Evolutionary conservation across 2,888 invertebrate species (phyloP), one percentile per base, ranked within the genome.

Genomic region (Folsomia candida): DNA sequence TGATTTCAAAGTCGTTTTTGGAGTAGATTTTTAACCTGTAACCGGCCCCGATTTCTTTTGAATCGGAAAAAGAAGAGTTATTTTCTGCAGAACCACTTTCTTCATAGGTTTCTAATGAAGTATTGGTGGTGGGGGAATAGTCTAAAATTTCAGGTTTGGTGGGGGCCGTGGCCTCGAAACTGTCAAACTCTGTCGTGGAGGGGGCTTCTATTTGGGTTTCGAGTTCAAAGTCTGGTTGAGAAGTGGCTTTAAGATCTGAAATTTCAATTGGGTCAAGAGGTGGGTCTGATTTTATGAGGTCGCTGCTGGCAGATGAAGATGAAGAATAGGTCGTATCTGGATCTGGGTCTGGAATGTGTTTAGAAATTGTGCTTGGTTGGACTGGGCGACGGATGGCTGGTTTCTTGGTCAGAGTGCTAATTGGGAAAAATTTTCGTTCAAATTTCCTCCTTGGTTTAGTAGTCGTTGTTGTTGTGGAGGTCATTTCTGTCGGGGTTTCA

Each of bases 201-300:
- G 59, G 59, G 4, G 59, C 22, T 59, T 59, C 59, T 4, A 59
- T 59, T 26, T 59, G 59, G 4, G 59, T 59, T 59, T 59, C 59
- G 4, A 25, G 25, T n/a, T 59, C 59, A 14, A 25, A 25, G 3
- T 59, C 59, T 24, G 24, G 27, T 6, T 59, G 4, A 11, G 59
- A 4, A 57, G 57, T 57, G 9, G 22, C 37, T 37, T 37, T 37
- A 37, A 37, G 37, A 14, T 37, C 37, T 9, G 37, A 37, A 37
- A 37, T 14, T 37, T 37, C 37, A 37, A 37, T 37, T 14, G 6
- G 4, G 37, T 37, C 37, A 37, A 37, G 4, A 9, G 37, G n/a
- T n/a, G n/a, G n/a, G n/a, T n/a, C n/a, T n/a, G n/a, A n/a, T n/a
- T n/a, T n/a, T n/a, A n/a, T n/a, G n/a, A n/a, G n/a, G n/a, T n/a